Base-by-base conservation (phyloP, 2,797 vertebrate genomes). In the Menidia menidia region DNA sequence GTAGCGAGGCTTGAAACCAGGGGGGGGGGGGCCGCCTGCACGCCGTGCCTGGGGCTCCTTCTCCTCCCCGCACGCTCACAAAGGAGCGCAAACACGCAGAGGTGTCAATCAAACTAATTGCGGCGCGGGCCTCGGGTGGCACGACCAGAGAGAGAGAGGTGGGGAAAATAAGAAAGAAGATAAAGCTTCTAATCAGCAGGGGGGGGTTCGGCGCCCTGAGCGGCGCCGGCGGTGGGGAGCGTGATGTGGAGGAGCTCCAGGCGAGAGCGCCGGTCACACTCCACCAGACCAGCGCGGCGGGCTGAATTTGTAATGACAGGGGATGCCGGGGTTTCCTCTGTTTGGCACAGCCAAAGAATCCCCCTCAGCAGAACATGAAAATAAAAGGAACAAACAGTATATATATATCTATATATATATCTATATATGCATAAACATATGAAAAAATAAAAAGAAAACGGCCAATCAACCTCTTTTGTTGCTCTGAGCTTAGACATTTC, bases 281-380 rank as follows among this genome's bases (percentile, higher is more conserved):
- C 58, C 52, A 60, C 51, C 63, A 72, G 61, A 60, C 7, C 4
- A 68, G 67, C 66, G 68, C 47, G 77, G 81, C 33, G 73, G 79
- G 78, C 81, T 74, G 59, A 59, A 74, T 73, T 71, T 51, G 64
- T 16, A 61, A 47, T 39, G 59, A 50, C 66, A 78, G 63, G 48
- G 25, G 25, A 72, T 11, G 41, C 44, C 71, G 43, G 39, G 45
- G 15, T 68, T 81, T 43, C 60, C 60, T 73, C 71, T 67, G n/a
- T 2, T 52, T 12, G 59, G 50, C 71, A 47, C 9, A 60, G 9
- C 44, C 51, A 58, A 30, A 60, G 48, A 32, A 73, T 41, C 69
- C 67, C 52, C 64, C 77, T 87, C 64, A 65, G 84, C 82, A 91
- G 87, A 93, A 92, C 81, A 83, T 89, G 86, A 85, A 89, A 88